Conservation (phyloP, 37 sponge, comb jelly and placozoan species). For the Haliclona indistincta region DNA sequence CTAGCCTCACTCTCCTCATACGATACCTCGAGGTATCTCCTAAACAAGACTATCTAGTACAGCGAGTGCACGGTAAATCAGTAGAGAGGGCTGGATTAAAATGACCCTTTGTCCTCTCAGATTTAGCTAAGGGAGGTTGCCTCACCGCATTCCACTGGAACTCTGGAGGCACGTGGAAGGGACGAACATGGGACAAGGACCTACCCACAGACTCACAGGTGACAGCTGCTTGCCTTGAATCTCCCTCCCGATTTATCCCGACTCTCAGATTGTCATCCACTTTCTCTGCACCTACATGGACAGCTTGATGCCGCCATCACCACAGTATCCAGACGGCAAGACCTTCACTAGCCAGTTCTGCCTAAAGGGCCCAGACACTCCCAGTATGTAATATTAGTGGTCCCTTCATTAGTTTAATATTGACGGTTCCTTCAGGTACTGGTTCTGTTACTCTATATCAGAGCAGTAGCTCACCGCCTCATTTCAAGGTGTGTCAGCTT, state of each 20-base stretch:
- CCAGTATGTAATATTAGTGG: slow-evolving; percentile 49
- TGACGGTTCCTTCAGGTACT: background rate
- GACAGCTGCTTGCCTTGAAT: too few species aligned
- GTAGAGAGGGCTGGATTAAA: background rate
- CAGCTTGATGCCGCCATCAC: slow-evolving; percentile 74
- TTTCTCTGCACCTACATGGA: slow-evolving; percentile 82
- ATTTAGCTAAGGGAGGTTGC: slow-evolving; percentile 73
- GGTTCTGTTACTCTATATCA: slow-evolving; percentile 68
- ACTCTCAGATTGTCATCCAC: slow-evolving; percentile 76
- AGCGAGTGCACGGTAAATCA: slow-evolving; percentile 66
- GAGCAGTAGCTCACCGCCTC: slow-evolving; percentile 69
- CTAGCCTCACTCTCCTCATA: slow-evolving; percentile 60
- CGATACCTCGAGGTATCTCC: slow-evolving; percentile 81
- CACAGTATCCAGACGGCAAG: slow-evolving; percentile 73
- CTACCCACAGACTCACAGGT: slow-evolving; percentile 90
- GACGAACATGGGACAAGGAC: slow-evolving; percentile 77
- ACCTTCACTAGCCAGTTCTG: slow-evolving; percentile 82
- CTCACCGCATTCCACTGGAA: slow-evolving; percentile 79
- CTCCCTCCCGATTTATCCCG: too few species aligned
- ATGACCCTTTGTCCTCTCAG: slow-evolving; percentile 17
- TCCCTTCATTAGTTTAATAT: background rate
- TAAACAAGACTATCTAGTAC: slow-evolving; percentile 86
- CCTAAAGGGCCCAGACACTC: slow-evolving; percentile 71
- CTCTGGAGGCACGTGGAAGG: slow-evolving; percentile 78
- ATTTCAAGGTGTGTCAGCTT: slow-evolving; percentile 62